These are phyloP conservation scores for Herpailurus yagouaroundi DNA, from an alignment of 2,113 vertebrate genomes.

Conservation along the genomic window DNA sequence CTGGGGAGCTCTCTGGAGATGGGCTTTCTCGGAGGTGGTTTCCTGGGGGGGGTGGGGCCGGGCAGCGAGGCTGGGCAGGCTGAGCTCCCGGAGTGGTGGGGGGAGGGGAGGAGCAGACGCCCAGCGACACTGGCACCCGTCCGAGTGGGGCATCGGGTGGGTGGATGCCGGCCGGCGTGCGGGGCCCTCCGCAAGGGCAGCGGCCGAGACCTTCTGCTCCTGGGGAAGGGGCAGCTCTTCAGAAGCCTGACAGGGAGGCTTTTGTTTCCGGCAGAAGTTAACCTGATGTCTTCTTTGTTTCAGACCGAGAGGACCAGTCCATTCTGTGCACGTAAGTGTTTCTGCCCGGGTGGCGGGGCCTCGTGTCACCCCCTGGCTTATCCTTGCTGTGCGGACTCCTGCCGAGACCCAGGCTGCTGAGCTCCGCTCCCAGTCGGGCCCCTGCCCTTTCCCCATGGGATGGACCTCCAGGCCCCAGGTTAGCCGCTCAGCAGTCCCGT, in stretches of 20 bases:
- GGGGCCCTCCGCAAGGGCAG: background rate
- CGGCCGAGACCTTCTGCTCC: background rate
- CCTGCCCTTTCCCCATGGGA: background rate
- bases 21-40: background rate
- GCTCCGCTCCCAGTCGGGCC: background rate
- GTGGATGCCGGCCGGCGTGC: background rate
- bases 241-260: background rate
- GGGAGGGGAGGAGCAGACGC: background rate
- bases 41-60: background rate
- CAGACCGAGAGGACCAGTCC: slow-evolving; percentile 99
- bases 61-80: background rate
- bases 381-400: background rate
- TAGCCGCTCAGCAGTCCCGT: background rate
- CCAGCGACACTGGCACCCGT: fast-evolving
- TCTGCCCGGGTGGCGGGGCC: background rate
- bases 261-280: background rate
- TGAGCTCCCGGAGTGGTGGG: background rate
- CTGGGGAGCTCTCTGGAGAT: background rate
- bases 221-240: background rate
- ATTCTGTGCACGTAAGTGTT: slow-evolving; percentile 99
- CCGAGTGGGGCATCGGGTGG: fast-evolving
- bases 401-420: background rate
- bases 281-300: slow-evolving; percentile 64
- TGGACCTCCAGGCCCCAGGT: background rate
- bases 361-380: background rate